Base-by-base conservation (phyloP, 2,888 invertebrate genomes). In the Lithophane socia region DNA sequence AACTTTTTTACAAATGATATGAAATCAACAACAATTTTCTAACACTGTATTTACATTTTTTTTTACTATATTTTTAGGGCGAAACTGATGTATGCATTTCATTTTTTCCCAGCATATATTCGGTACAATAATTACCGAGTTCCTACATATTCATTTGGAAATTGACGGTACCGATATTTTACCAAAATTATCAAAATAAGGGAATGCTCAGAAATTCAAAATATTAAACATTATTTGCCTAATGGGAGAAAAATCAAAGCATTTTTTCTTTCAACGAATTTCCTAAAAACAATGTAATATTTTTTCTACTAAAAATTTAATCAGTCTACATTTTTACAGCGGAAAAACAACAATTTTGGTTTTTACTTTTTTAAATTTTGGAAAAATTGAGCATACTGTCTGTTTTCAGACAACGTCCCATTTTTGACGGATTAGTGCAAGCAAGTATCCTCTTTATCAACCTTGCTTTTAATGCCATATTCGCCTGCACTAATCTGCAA, bases 341-440 rank as follows among this genome's bases (percentile, higher is more conserved):
- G 13, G 29, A 66, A 61, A 73, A 66, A 24, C 2, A 75, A 63
- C 3, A 64, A 2, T 29, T 64, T 49, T n/a, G 9, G 13, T 54
- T 8, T 52, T 56, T 18, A 49, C n/a, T 73, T 58, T 10, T 47
- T 61, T 16, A n/a, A 56, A 44, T 75, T 73, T 81, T 72, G 69
- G 42, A 16, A 75, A 73, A 71, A 80, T 83, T 85, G 83, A 85
- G 83, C 84, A 85, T 24, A 24, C 21, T 12, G 24, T 54, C 60
- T 13, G 12, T 58, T 63, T 37, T 65, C 52, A 75, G 83, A 64
- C 66, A 68, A 64, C 18, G 18, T 24, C 13, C 52, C 44, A 47
- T 49, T 71, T 65, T 10, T 44, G 13, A 37, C 54, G 2, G 37
- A 58, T 18, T 42, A 68, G 7, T 58, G 68, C 68, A 68, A 58